Evolutionary conservation across 2,113 vertebrate genomes (phyloP), one percentile per base, ranked within the genome.

Genomic region (Ictalurus furcatus): DNA sequence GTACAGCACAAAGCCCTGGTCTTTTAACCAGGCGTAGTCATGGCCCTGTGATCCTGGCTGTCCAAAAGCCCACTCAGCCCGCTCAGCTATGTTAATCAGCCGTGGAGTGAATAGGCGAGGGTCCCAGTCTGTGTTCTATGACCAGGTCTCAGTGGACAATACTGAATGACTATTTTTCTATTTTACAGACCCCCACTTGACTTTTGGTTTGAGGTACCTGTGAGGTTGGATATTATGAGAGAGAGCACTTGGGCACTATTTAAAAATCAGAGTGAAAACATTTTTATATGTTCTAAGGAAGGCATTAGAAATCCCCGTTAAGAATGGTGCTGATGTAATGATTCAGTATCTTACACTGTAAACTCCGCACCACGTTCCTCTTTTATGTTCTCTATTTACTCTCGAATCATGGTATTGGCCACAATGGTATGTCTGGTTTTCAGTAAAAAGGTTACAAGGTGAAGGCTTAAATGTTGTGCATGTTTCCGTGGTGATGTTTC

Each of bases 11-110:
- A 95, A 95, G 92, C 93, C 92, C 40, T 3, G 16, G 91, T 84
- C 93, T 93, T 94, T 93, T 94, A 92, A 93, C 92, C 92, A 88
- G 79, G 85, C 81, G 90, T 92, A 92, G 92, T 91, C 92, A 93
- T 90, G 89, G 92, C 91, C 85, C 91, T 81, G 52, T 93, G 93
- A 93, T 84, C 88, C 90, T 88, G 88, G 56, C 88, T 63, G 34
- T 58, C 67, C 82, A 80, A 44, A 71, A 71, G 30, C 21, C 16
- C 76, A 71, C 63, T 58, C 30, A 59, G 81, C n/a, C 25, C 81
- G 79, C 73, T 67, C 44, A 80, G 83, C 59, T 85, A 44, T 83
- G 82, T 37, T 88, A 88, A 87, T 65, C 74, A 87, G 73, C 25
- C 34, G 16, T n/a, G 44, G 61, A 88, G 58, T 88, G 63, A 59